phyloP scores from a whole-genome alignment of 2,888 invertebrate genomes.

The Euzetes globulus region DNA sequence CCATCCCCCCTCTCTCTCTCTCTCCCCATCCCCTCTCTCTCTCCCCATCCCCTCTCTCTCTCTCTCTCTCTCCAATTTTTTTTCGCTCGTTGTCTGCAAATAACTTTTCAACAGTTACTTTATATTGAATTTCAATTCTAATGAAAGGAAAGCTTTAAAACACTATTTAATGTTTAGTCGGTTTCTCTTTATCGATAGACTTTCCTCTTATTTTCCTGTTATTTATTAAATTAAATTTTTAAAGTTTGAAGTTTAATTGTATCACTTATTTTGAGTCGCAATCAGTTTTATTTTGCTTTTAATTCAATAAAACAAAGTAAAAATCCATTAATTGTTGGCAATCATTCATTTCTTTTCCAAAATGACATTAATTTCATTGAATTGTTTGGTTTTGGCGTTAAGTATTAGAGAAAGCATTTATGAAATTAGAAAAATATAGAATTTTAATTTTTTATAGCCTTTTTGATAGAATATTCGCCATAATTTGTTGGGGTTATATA shows the following conservation, averaged over 20 bases:
- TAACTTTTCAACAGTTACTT: not conserved
- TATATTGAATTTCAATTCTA: not conserved
- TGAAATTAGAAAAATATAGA: conserved; percentile 4
- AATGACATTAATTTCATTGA: not conserved
- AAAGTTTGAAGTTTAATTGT: not conserved
- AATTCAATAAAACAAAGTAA: no score
- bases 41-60: not conserved
- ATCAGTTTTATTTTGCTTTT: no score
- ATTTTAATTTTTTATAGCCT: not conserved
- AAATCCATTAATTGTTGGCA: no score
- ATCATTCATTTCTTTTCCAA: not conserved
- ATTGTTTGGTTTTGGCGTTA: not conserved
- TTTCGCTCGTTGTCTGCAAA: not conserved
- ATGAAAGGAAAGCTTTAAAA: not conserved
- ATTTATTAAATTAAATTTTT: not conserved
- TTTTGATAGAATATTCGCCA: conserved; percentile 1
- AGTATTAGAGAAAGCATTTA: not conserved
- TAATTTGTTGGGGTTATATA: not conserved
- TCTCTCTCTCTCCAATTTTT: not conserved
- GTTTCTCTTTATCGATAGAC: not conserved
- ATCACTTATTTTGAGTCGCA: not conserved
- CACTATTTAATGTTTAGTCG: not conserved
- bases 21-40: not conserved
- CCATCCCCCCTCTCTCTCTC: not conserved
- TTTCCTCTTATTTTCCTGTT: not conserved